Percentiles rank a stretch among this genome's conserved stretches.
Evolutionary conservation across 2,797 vertebrate species (phyloP).

Genomic region (Cottoperca gobio): DNA sequence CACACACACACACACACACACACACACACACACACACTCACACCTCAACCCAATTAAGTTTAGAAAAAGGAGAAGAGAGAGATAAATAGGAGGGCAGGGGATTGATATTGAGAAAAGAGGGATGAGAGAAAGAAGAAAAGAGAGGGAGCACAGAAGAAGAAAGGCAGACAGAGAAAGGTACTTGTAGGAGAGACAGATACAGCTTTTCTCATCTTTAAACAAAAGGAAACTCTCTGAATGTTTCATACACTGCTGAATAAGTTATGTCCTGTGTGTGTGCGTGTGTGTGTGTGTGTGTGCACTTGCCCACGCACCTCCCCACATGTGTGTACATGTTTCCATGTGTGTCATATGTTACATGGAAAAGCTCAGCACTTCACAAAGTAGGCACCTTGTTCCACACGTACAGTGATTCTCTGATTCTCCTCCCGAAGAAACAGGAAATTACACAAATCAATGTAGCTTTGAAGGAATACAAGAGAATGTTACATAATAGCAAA

Average conservation of each 20-base stretch:
- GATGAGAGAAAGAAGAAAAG: slow-evolving; percentile 18
- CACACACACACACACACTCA: slow-evolving; percentile 13
- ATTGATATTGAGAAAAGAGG: slow-evolving; percentile 18
- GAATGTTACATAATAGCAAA: slow-evolving; percentile 47
- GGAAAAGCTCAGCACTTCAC: slow-evolving; percentile 49
- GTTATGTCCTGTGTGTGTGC: slow-evolving; percentile 53
- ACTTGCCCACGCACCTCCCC: background rate
- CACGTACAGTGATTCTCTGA: slow-evolving; percentile 13
- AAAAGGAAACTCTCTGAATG: slow-evolving; percentile 76
- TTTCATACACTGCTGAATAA: slow-evolving; percentile 80
- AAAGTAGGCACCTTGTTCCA: slow-evolving; percentile 19
- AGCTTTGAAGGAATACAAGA: slow-evolving; percentile 32
- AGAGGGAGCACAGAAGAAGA: slow-evolving; percentile 14
- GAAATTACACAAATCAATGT: slow-evolving; percentile 42
- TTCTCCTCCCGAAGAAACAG: slow-evolving; percentile 23
- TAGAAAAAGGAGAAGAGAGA: slow-evolving; percentile 23
- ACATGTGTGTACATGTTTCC: slow-evolving; percentile 14
- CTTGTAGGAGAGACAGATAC: slow-evolving; percentile 64
- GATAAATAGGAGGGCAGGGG: slow-evolving; percentile 24
- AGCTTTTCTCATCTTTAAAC: slow-evolving; percentile 79
- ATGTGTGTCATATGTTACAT: slow-evolving; percentile 38
- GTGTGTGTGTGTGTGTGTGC: background rate
- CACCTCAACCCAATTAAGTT: slow-evolving; percentile 54
- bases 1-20: background rate
- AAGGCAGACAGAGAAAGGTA: slow-evolving; percentile 42